These are phyloP conservation scores for Falco novaeseelandiae DNA, from an alignment of 2,797 vertebrate species.

Conservation along the genomic window DNA sequence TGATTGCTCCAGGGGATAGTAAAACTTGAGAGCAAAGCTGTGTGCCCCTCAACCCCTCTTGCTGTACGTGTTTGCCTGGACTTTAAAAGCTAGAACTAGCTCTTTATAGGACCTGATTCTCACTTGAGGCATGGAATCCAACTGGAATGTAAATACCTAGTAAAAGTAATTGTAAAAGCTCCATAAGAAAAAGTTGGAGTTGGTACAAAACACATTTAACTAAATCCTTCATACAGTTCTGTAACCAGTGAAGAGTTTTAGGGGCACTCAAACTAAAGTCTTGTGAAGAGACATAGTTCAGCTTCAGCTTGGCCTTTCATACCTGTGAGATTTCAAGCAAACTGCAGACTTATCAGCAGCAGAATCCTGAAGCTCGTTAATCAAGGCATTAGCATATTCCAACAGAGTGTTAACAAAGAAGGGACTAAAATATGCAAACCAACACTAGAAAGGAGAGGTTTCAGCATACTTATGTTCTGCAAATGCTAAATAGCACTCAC, in stretches of 20 bases:
- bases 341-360: not conserved
- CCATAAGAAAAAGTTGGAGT: not conserved
- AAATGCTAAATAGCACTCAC: slow-evolving; percentile 45
- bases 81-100: not conserved
- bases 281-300: not conserved
- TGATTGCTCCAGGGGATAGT: not conserved
- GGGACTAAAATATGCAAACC: slow-evolving; percentile 24
- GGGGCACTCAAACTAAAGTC: not conserved
- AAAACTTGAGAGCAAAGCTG: not conserved
- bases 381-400: slow-evolving; percentile 38
- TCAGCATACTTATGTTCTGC: not conserved
- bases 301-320: not conserved
- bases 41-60: not conserved
- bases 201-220: not conserved
- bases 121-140: not conserved
- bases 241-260: slow-evolving; percentile 22
- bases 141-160: not conserved
- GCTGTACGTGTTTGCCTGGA: not conserved
- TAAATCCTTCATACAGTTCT: not conserved
- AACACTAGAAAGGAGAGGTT: not conserved
- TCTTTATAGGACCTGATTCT: not conserved
- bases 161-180: not conserved
- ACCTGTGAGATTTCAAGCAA: slow-evolving; percentile 9
- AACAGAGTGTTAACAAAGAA: not conserved
- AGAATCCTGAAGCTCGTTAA: not conserved